Evolutionary conservation across 2,888 invertebrate genomes (phyloP).

Genomic region (Polymixis flavicincta): DNA sequence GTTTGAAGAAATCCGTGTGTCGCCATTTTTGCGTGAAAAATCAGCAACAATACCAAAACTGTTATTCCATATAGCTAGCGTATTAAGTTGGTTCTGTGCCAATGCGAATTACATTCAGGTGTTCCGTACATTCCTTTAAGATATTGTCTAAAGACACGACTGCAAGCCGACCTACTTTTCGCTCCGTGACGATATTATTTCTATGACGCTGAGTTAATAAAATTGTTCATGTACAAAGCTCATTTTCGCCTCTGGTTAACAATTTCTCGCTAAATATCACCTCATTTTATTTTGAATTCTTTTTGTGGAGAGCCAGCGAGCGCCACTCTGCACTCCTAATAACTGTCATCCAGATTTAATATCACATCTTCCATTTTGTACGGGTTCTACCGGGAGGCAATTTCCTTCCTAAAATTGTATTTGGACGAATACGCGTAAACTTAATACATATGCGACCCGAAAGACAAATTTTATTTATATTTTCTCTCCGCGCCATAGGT

Average conservation of each 20-base stretch:
- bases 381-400: slow-evolving; percentile 85
- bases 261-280: slow-evolving; percentile 78
- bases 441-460: slow-evolving; percentile 86
- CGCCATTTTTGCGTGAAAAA: slow-evolving; percentile 49
- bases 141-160: slow-evolving; percentile 56
- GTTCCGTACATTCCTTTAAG: slow-evolving; percentile 60
- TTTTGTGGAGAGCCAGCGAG: slow-evolving; percentile 76
- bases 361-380: slow-evolving; percentile 88
- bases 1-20: slow-evolving; percentile 24
- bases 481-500: slow-evolving; percentile 73
- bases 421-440: slow-evolving; percentile 87
- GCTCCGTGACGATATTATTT: slow-evolving; percentile 41
- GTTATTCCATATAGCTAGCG: slow-evolving; percentile 46
- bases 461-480: slow-evolving; percentile 88
- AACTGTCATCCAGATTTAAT: slow-evolving; percentile 90
- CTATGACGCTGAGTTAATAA: slow-evolving; percentile 48
- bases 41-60: slow-evolving; percentile 54
- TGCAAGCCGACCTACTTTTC: slow-evolving; percentile 48
- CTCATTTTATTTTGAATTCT: slow-evolving; percentile 78
- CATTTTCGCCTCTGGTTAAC: slow-evolving; percentile 71
- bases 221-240: slow-evolving; percentile 59
- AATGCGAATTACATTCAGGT: slow-evolving; percentile 72
- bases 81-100: slow-evolving; percentile 73
- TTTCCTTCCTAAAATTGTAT: slow-evolving; percentile 89
- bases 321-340: slow-evolving; percentile 83